Evolutionary conservation across 2,797 vertebrate genomes (phyloP), one percentile per base, ranked within the genome.

Genomic region (Ambastaia sidthimunki): DNA sequence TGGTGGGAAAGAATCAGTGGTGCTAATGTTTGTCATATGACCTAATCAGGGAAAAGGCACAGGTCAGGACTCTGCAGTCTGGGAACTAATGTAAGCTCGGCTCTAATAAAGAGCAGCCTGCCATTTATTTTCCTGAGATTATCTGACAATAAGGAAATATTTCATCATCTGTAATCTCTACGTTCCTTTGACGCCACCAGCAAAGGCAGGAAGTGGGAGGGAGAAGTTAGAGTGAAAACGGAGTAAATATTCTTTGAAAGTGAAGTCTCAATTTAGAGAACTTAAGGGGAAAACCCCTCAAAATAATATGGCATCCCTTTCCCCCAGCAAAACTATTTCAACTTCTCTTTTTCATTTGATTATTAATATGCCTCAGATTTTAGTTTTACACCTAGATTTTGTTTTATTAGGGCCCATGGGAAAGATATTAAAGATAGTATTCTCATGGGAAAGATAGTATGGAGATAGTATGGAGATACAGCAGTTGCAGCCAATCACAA

Each of bases 1-100:
- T 93, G 95, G 91, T 96, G 95, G 93, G 93, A 96, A 95, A 95
- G 93, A 72, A 4, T 87, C 89, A 85, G 91, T 89, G 87, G 28
- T 87, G 88, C 88, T 94, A 94, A 94, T 95, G 93, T 94, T 96
- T 96, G 94, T 96, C 95, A 95, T 94, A 95, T 97, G 95, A 96
- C 91, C 93, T 92, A 93, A 95, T 92, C 92, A 94, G 92, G 94
- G 91, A 91, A 93, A 94, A 94, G 91, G 87, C 91, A 85, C 84
- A 89, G 90, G 93, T 94, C 96, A 94, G 91, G 92, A 92, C 85
- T 72, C 89, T 85, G 91, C 90, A 94, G 92, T 93, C 94, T 94
- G 92, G 93, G 93, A 93, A 93, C 93, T 93, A 88, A 80, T 92
- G 91, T 90, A 89, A 91, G 86, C 86, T 82, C 82, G 70, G 87